Conservation (phyloP, 2,797 vertebrate species). For the Phrynocephalus guinanensis region DNA sequence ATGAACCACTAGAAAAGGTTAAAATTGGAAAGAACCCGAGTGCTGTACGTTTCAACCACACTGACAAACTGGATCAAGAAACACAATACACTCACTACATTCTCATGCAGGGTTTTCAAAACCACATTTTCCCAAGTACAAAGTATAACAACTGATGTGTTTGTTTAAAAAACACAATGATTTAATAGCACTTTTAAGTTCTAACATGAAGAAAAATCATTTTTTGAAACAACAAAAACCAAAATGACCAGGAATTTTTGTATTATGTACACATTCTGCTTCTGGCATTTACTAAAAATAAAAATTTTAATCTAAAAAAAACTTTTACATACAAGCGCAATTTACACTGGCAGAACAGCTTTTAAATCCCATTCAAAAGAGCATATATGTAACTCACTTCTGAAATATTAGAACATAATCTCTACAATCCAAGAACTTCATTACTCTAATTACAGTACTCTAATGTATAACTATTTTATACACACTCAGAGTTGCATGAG, state of each 20-base stretch:
- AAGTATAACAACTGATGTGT: background rate
- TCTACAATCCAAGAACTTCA: background rate
- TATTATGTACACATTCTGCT: background rate
- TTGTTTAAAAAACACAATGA: background rate
- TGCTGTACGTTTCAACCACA: conserved; percentile 26
- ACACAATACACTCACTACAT: accelerated
- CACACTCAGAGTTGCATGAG: background rate
- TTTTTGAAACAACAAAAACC: background rate
- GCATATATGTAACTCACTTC: background rate
- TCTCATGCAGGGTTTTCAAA: background rate
- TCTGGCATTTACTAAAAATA: conserved; percentile 1
- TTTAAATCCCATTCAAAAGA: background rate
- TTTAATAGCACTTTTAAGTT: background rate
- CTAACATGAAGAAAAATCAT: background rate
- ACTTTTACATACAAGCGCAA: background rate
- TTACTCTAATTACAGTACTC: background rate
- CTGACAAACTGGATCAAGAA: conserved; percentile 7
- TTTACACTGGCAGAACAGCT: background rate
- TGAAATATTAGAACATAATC: background rate
- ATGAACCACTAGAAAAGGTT: conserved; percentile 38
- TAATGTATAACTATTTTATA: background rate
- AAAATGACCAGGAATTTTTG: background rate
- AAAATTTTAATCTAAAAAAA: too few relatives aligned
- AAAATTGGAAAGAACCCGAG: conserved; percentile 12
- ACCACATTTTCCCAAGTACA: background rate